phyloP scores from a whole-genome alignment of 2,113 vertebrate genomes.

The Synchiropus splendidus region DNA sequence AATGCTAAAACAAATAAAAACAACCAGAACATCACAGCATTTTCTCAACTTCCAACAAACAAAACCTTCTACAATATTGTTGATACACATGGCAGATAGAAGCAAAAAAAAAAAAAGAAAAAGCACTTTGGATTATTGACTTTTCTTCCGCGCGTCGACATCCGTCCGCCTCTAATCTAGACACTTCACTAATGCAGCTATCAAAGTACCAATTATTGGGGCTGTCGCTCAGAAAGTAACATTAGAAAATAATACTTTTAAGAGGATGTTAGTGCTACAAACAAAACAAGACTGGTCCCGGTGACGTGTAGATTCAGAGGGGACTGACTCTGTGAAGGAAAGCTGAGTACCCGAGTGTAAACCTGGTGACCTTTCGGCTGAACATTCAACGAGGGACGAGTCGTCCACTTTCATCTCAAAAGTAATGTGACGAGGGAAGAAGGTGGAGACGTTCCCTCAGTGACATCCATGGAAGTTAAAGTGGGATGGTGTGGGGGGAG shows the following conservation, averaged over 20 bases:
- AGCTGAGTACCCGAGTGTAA: constrained; percentile 47
- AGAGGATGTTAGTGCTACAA: constrained; percentile 22
- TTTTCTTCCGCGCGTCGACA: constrained; percentile 37
- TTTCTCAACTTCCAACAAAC: constrained; percentile 30
- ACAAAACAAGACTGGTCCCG: constrained; percentile 29
- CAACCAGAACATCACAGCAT: constrained; percentile 43
- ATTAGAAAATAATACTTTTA: constrained; percentile 2
- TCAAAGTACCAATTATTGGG: constrained; percentile 45
- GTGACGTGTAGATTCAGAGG: constrained; percentile 6
- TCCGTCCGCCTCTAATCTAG: neutral
- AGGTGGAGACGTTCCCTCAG: neutral
- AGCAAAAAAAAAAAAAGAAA: constrained; percentile 44
- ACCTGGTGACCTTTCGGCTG: constrained; percentile 47
- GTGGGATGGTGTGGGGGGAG: constrained; percentile 3
- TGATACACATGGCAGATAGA: constrained; percentile 41
- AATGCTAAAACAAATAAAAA: constrained; percentile 42
- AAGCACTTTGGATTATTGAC: constrained; percentile 50
- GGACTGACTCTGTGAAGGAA: neutral
- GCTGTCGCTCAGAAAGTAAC: constrained; percentile 12
- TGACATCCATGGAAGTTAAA: constrained; percentile 4
- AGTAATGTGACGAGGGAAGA: neutral
- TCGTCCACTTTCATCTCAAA: constrained; percentile 1
- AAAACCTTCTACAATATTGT: constrained; percentile 21
- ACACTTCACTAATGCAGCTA: constrained; percentile 11
- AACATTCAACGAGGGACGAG: constrained; percentile 59